phyloP scores from a whole-genome alignment of 2,888 invertebrate genomes.

The Ophraella communa region DNA sequence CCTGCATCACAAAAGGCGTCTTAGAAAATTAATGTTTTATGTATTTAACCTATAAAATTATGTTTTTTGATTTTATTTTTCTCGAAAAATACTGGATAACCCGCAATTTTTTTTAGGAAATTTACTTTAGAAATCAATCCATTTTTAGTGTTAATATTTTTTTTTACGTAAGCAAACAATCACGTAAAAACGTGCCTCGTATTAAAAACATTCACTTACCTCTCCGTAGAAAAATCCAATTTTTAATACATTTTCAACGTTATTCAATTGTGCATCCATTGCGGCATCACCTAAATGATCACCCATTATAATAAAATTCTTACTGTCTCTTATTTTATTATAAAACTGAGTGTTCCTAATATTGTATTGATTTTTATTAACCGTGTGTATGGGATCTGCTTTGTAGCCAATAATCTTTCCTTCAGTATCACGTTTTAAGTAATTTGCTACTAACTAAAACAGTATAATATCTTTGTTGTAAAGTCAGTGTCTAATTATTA shows the following conservation, averaged over 20 bases:
- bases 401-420: constrained; percentile 74
- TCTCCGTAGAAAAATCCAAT: constrained; percentile 77
- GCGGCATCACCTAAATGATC: constrained; percentile 90
- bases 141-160: too few species aligned
- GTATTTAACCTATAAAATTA: too few species aligned
- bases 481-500: too few species aligned
- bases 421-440: constrained; percentile 72
- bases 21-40: too few species aligned
- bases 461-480: too few species aligned
- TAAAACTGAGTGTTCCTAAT: constrained; percentile 82
- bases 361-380: constrained; percentile 90
- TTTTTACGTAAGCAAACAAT: too few species aligned
- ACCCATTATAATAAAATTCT: constrained; percentile 88
- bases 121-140: too few species aligned
- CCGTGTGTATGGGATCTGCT: constrained; percentile 85
- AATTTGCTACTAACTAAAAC: constrained; percentile 82
- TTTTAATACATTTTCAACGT: constrained; percentile 66
- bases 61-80: too few species aligned
- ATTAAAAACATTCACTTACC: neutral
- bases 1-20: too few species aligned
- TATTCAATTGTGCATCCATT: constrained; percentile 88
- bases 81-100: too few species aligned
- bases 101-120: too few species aligned
- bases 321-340: constrained; percentile 70
- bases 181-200: too few species aligned